Conservation (phyloP, 2,113 vertebrate species). For the Saguinus imperator region DNA sequence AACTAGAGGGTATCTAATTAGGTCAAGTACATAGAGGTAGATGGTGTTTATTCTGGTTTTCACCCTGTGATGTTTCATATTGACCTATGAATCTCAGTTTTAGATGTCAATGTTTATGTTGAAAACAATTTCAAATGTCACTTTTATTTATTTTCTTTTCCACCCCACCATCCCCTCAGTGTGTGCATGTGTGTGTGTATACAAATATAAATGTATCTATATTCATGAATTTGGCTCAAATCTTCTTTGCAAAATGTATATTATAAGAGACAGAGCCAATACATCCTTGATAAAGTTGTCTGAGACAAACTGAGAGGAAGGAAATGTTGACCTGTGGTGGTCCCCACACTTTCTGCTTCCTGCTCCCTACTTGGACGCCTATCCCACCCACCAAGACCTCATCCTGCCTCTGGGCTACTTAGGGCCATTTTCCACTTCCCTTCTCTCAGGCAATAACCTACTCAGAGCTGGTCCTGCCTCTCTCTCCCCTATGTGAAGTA, state of each 20-base stretch:
- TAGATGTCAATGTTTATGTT: conserved; percentile 12
- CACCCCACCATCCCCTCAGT: neutral
- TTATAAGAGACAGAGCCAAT: neutral
- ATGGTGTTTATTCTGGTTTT: conserved; percentile 48
- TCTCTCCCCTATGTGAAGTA: neutral
- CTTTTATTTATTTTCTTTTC: neutral
- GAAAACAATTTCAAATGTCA: conserved; percentile 16
- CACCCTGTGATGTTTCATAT: conserved; percentile 31
- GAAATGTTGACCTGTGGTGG: neutral
- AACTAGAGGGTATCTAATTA: conserved; percentile 41
- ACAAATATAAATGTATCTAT: neutral
- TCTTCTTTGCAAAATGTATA: neutral
- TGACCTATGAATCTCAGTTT: neutral
- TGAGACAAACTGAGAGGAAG: conserved; percentile 31
- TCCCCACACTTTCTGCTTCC: neutral
- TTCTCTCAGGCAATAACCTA: neutral
- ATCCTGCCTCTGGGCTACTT: neutral
- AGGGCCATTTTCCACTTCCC: neutral
- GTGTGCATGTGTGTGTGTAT: neutral
- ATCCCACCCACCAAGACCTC: neutral
- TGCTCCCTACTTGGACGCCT: neutral
- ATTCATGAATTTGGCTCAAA: conserved; percentile 18
- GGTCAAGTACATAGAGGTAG: conserved; percentile 12
- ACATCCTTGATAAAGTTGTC: neutral
- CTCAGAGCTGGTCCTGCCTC: neutral